Evolutionary conservation across 2,888 invertebrate species (phyloP).

Genomic region (Orthonevra nobilis): DNA sequence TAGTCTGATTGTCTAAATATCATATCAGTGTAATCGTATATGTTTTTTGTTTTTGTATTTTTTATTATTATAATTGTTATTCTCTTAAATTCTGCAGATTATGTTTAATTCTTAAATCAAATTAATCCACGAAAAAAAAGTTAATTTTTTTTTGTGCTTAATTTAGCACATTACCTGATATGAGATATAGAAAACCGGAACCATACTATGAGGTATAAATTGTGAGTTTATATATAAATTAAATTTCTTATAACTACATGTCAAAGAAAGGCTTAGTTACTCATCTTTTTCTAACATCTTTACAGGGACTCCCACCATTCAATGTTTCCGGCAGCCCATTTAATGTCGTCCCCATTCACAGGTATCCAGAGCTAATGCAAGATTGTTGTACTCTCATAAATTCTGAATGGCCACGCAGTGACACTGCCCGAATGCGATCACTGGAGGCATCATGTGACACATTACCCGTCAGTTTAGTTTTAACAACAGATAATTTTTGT

Average conservation of each 20-base stretch:
- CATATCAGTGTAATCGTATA: constrained; percentile 23
- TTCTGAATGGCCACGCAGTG: constrained; percentile 93
- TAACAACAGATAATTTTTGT: constrained; percentile 82
- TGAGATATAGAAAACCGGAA: constrained; percentile 79
- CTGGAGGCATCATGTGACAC: constrained; percentile 87
- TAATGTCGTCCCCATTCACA: constrained; percentile 86
- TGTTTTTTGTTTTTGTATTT: constrained; percentile 12
- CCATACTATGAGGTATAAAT: constrained; percentile 79
- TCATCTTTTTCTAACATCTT: constrained; percentile 26
- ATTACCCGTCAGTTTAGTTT: constrained; percentile 86
- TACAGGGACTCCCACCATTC: constrained; percentile 79
- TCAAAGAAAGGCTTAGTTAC: neutral
- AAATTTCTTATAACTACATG: neutral
- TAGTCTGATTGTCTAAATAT: neutral
- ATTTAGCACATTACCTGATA: constrained; percentile 71
- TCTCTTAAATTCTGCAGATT: constrained; percentile 54
- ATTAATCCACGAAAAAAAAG: constrained; percentile 14
- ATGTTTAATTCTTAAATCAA: constrained; percentile 10
- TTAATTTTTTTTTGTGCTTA: constrained; percentile 8
- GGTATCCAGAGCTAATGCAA: constrained; percentile 85
- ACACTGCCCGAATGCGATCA: constrained; percentile 88
- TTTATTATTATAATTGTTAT: constrained; percentile 5
- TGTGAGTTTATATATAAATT: constrained; percentile 52
- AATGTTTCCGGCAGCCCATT: constrained; percentile 80
- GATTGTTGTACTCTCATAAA: constrained; percentile 89